Conservation (phyloP, 2,113 vertebrate genomes). For the Psittacara wagleri region DNA sequence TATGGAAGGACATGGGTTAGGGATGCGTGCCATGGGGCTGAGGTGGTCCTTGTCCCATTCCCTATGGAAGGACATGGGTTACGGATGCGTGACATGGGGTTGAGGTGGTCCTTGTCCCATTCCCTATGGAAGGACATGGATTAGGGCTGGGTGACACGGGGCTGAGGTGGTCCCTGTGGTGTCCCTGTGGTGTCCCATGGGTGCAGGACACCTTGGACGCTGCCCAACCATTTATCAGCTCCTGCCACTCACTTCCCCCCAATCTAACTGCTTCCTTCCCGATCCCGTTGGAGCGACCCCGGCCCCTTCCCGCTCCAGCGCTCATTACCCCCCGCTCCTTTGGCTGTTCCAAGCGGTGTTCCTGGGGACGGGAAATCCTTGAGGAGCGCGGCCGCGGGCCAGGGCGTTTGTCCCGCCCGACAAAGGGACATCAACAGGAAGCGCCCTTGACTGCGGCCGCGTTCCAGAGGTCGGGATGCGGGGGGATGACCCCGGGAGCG, state of each 20-base stretch:
- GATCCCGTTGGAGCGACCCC: neutral
- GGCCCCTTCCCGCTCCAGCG: neutral
- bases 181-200: neutral
- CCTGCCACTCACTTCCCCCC: neutral
- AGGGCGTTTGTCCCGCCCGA: neutral
- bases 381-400: slow-evolving; percentile 7
- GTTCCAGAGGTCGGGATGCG: neutral
- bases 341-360: slow-evolving; percentile 34
- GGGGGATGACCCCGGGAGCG: neutral
- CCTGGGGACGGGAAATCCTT: slow-evolving; percentile 60
- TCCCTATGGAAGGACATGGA: neutral
- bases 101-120: neutral
- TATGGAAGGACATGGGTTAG: too few species aligned
- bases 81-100: fast-evolving
- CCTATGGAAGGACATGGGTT: too few species aligned
- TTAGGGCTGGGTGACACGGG: neutral
- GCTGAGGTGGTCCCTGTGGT: neutral
- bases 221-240: neutral
- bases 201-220: neutral
- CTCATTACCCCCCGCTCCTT: neutral
- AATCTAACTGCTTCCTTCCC: neutral
- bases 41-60: too few species aligned
- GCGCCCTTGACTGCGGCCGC: slow-evolving; percentile 24
- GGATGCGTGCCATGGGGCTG: fast-evolving
- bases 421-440: slow-evolving; percentile 65